Evolutionary conservation across 2,797 vertebrate species (phyloP), one percentile per base, ranked within the genome.

Genomic region (Pelochelys cantorii): DNA sequence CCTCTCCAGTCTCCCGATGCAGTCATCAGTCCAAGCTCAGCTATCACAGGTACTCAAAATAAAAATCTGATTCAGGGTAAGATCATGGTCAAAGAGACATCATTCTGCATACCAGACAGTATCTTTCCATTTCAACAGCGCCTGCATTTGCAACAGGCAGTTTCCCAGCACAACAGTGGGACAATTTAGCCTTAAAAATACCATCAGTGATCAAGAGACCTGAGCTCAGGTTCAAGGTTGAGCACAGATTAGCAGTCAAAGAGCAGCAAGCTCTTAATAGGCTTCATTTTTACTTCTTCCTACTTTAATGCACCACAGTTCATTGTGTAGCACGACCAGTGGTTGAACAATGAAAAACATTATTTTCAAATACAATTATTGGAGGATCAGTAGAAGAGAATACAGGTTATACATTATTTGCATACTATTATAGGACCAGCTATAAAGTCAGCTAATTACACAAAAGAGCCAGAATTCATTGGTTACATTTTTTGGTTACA

Each of bases 41-140:
- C 29, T 54, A 10, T 81, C 57, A 59, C 80, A 48, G 10, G 15
- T 5, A 3, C 54, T 92, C 20, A 29, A 94, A 95, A 89, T 92
- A 96, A 92, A 71, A 75, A 92, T 81, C 83, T 94, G 88, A 95
- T 89, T 96, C 94, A 95, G 81, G 92, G 14, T 85, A 96, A 94
- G 95, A 83, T 96, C 92, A 95, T 93, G 92, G 95, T 88, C 96
- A 96, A 95, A 97, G 71, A 93, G 78, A 94, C 55, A 65, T 97
- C 95, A 94, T 83, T 83, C 55, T 31, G 60, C 86, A 88, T 91
- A 87, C 83, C 86, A 65, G 15, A 27, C 37, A 29, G 77, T 11
- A 15, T 90, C 57, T 91, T 92, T 91, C 93, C 83, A 54, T 75
- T 42, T 87, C 86, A 89, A 22, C 60, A 83, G 27, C 1, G 1